A percentile compares a stretch with the other conserved stretches of the same genome.
These are phyloP conservation scores for Yponomeuta plumbellus DNA, from an alignment of 2,888 invertebrate species.

Conservation along the genomic window DNA sequence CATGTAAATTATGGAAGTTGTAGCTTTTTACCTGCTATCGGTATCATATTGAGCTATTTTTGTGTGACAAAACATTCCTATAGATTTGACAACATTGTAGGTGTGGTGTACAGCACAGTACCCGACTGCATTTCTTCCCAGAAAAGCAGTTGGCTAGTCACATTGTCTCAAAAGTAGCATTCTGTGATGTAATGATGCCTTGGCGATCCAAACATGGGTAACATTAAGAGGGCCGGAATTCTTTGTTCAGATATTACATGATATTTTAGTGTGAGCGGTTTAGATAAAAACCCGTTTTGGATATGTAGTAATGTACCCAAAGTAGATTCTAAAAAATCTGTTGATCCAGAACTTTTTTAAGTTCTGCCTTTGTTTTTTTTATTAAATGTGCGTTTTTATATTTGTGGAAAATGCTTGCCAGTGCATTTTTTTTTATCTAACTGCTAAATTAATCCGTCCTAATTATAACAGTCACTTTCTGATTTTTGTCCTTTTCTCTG, in stretches of 20 bases:
- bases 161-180: conserved; percentile 43
- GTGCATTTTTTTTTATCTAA: conserved; percentile 36
- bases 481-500: conserved; percentile 27
- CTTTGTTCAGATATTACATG: conserved; percentile 33
- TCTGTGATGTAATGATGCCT: conserved; percentile 63
- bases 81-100: not conserved
- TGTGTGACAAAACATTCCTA: not conserved
- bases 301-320: not conserved
- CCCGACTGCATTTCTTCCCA: not conserved
- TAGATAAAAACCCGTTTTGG: not conserved
- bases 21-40: not conserved
- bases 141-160: conserved; percentile 28
- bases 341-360: conserved; percentile 28
- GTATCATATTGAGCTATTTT: not conserved
- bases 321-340: conserved; percentile 21
- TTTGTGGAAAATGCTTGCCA: conserved; percentile 32
- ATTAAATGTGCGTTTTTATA: conserved; percentile 27
- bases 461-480: conserved; percentile 32
- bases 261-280: not conserved
- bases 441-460: conserved; percentile 46
- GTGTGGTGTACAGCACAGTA: not conserved
- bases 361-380: conserved; percentile 25
- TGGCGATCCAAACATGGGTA: conserved; percentile 51
- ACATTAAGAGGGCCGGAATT: conserved; percentile 45
- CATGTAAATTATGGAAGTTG: not conserved